phyloP scores from a whole-genome alignment of 2,113 vertebrate species.

The Scophthalmus maximus region DNA sequence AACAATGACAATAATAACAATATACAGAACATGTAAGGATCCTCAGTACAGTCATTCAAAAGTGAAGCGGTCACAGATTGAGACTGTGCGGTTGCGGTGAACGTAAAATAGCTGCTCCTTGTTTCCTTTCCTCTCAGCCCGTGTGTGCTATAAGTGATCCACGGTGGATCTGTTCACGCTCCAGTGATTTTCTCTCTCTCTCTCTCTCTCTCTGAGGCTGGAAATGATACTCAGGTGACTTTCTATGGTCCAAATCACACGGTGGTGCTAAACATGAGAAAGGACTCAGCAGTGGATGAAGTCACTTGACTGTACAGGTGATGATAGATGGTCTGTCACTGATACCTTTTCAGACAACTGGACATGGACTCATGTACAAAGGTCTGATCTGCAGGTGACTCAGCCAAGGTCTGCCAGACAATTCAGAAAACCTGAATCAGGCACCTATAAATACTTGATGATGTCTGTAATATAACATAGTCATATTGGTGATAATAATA shows the following conservation, averaged over 20 bases:
- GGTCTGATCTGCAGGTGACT: background rate
- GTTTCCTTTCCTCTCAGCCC: constrained; percentile 9
- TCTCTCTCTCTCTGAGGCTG: background rate
- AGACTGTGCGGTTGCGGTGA: background rate
- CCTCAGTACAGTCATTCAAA: background rate
- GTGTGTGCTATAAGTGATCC: constrained; percentile 47
- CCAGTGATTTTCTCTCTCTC: constrained; percentile 15
- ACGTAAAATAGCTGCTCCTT: background rate
- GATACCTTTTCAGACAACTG: background rate
- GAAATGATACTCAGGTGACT: no score
- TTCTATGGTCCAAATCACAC: no score
- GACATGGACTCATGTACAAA: background rate
- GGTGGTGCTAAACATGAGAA: no score
- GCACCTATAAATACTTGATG: background rate
- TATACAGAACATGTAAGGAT: background rate
- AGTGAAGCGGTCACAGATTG: no score
- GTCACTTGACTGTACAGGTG: background rate
- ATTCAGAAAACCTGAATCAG: background rate
- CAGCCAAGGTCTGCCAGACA: background rate
- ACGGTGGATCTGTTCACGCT: constrained; percentile 25
- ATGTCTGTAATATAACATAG: background rate
- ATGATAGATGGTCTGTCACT: constrained; percentile 12
- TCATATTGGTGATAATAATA: background rate
- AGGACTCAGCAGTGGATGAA: constrained; percentile 14
- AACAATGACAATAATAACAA: background rate